Percentiles rank a stretch among this genome's conserved stretches.
Conservation (phyloP, 2,113 vertebrate genomes). For the Neolamprologus sp. region DNA sequence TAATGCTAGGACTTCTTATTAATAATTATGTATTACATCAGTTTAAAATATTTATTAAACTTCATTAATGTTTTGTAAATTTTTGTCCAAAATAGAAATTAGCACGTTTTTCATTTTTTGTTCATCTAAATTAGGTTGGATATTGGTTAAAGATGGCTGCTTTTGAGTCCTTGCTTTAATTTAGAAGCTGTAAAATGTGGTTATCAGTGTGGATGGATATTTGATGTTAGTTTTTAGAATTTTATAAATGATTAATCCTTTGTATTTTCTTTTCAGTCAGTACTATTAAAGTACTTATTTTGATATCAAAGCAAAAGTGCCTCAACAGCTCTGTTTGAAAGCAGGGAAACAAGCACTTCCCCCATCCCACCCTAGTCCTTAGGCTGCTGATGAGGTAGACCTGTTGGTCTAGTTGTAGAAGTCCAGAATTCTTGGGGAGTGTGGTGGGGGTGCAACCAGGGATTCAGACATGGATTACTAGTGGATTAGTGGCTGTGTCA, state of each 20-base stretch:
- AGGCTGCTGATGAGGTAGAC: not conserved
- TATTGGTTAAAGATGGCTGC: not conserved
- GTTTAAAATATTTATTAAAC: not conserved
- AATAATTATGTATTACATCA: not conserved
- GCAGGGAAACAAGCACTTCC: not conserved
- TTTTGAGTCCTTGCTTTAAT: not conserved
- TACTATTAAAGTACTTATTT: not conserved
- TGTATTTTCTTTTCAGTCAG: not conserved
- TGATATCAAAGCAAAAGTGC: not conserved
- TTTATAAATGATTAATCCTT: not conserved
- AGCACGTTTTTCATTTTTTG: not conserved
- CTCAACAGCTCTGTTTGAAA: not conserved
- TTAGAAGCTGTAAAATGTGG: not conserved
- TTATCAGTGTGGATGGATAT: not conserved
- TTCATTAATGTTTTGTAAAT: not conserved
- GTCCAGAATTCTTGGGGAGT: not conserved
- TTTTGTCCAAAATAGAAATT: not conserved
- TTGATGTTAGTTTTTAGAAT: not conserved
- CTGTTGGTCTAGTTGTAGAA: not conserved
- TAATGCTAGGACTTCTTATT: not conserved
- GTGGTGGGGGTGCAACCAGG: not conserved
- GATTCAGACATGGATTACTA: constrained; percentile 46
- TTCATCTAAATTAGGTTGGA: not conserved
- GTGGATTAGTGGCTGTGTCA: constrained; percentile 49
- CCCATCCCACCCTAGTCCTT: not conserved